Conservation (phyloP, 2,888 invertebrate species). For the Nudaria mundana region DNA sequence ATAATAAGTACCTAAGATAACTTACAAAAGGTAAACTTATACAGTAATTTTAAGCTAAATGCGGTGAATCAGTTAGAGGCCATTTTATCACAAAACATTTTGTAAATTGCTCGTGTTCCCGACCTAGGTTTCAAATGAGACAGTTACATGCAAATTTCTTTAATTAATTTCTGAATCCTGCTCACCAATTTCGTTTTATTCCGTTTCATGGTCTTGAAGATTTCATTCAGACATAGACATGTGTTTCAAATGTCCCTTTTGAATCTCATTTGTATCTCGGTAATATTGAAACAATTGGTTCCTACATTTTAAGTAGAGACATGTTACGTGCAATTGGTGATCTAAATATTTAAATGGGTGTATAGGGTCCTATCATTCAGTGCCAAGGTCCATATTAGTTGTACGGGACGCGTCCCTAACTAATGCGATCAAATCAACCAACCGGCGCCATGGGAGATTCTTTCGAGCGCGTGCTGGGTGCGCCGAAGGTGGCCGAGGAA, state of each 20-base stretch:
- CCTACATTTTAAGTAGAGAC: not conserved
- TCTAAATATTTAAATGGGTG: too few species aligned
- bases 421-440: too few species aligned
- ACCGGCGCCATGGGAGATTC: too few species aligned
- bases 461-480: too few species aligned
- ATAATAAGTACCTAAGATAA: too few species aligned
- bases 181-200: constrained; percentile 1
- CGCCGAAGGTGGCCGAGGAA: too few species aligned
- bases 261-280: not conserved
- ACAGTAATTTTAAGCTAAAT: constrained; percentile 22
- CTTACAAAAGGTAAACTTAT: constrained; percentile 28
- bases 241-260: not conserved
- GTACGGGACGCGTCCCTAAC: too few species aligned
- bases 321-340: too few species aligned
- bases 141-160: not conserved
- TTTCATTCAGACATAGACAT: not conserved
- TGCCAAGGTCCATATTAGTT: too few species aligned
- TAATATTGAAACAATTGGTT: not conserved
- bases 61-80: constrained; percentile 10
- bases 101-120: constrained; percentile 8
- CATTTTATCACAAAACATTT: constrained; percentile 3
- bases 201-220: constrained; percentile 2
- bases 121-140: constrained; percentile 3
- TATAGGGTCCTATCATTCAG: too few species aligned
- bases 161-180: constrained; percentile 2